These are phyloP conservation scores for Acanthosoma haemorrhoidale DNA, from an alignment of 2,888 invertebrate genomes.

Conservation along the genomic window DNA sequence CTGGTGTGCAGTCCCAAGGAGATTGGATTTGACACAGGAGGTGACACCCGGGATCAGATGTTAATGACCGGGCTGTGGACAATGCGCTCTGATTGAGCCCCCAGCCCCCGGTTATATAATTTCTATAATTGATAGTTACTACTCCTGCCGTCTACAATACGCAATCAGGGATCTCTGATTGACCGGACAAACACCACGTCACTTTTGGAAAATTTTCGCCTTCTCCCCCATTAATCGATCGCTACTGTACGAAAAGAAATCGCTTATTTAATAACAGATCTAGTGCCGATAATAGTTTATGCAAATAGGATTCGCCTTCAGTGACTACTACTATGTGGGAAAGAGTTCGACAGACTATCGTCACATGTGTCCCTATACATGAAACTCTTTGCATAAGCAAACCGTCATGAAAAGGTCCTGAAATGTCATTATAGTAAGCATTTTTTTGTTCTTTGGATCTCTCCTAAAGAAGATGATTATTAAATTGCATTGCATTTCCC, in stretches of 20 bases:
- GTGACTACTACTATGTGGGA: no score
- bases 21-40: constrained; percentile 15
- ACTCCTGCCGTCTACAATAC: constrained; percentile 7
- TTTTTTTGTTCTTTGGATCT: no score
- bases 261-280: neutral
- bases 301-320: neutral
- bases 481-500: no score
- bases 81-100: constrained; percentile 23
- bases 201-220: neutral
- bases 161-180: constrained; percentile 22
- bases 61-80: constrained; percentile 30
- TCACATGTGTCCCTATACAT: no score
- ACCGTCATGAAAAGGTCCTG: no score
- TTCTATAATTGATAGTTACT: constrained; percentile 38
- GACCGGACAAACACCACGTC: constrained; percentile 6
- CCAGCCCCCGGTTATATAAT: constrained; percentile 33
- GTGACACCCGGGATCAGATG: constrained; percentile 33
- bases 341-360: no score
- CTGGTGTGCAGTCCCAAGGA: no score
- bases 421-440: no score
- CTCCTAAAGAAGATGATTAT: no score
- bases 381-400: no score
- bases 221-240: no score
- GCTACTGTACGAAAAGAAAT: neutral
- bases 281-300: neutral